Percentiles rank a stretch among this genome's conserved stretches.
Conservation (phyloP, 2,113 vertebrate species). For the Bagarius yarrelli region DNA sequence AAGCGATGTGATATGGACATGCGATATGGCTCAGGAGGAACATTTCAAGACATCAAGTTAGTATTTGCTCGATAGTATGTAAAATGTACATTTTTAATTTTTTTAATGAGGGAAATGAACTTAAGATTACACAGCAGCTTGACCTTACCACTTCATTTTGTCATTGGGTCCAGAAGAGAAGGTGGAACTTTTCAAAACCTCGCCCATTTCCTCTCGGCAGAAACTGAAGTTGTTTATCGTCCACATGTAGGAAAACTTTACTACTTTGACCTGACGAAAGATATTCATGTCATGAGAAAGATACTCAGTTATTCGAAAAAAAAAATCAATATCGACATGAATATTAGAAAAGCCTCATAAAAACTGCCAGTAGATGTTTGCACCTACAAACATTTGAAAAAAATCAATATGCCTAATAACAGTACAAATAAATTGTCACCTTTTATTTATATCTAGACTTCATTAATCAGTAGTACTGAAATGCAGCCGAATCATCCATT, state of each 20-base stretch:
- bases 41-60: not conserved
- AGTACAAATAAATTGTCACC: no score
- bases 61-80: not conserved
- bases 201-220: conserved; percentile 98
- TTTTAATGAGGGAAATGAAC: not conserved
- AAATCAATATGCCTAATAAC: not conserved
- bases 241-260: conserved; percentile 99
- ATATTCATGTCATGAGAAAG: no score
- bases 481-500: no score
- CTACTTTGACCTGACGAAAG: conserved; percentile 88
- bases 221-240: conserved; percentile 99
- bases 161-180: conserved; percentile 99
- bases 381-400: not conserved
- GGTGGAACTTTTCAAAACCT: conserved; percentile 98
- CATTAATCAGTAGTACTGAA: no score
- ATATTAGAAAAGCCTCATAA: no score
- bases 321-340: no score
- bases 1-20: not conserved
- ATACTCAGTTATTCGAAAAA: not conserved
- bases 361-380: no score
- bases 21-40: not conserved
- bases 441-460: no score
- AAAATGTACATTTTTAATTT: not conserved
- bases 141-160: conserved; percentile 92
- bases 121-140: not conserved